These are phyloP conservation scores for Verasper variegatus DNA, from an alignment of 2,113 vertebrate genomes.

Conservation along the genomic window DNA sequence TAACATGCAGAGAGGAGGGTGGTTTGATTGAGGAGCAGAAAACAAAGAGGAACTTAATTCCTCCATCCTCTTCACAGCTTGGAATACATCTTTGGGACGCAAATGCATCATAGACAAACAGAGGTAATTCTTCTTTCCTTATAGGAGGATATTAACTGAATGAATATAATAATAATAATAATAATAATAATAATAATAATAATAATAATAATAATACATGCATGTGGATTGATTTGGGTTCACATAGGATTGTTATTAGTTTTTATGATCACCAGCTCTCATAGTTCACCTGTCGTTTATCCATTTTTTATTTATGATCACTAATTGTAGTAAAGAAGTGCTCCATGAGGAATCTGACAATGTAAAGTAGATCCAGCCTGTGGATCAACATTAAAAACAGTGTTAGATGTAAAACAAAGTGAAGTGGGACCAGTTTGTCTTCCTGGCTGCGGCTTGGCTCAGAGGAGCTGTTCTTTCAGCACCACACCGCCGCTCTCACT, in stretches of 20 bases:
- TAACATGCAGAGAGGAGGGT: neutral
- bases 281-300: neutral
- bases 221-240: neutral
- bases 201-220: neutral
- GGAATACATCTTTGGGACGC: constrained; percentile 45
- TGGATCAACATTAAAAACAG: neutral
- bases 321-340: neutral
- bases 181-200: neutral
- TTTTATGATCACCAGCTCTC: neutral
- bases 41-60: constrained; percentile 9
- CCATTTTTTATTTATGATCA: neutral
- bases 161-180: neutral
- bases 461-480: constrained; percentile 77
- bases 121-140: constrained; percentile 20
- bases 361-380: neutral
- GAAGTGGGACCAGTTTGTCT: neutral
- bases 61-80: constrained; percentile 6
- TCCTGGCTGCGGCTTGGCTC: neutral
- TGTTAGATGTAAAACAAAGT: no score
- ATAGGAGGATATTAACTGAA: neutral
- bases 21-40: neutral
- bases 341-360: no score
- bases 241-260: neutral
- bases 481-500: constrained; percentile 42
- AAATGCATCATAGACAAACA: constrained; percentile 28